Evolutionary conservation across 1,140 invertebrate genomes (phyloP), one percentile per base, ranked within the genome.

Genomic region (Pectinophora gossypiella): DNA sequence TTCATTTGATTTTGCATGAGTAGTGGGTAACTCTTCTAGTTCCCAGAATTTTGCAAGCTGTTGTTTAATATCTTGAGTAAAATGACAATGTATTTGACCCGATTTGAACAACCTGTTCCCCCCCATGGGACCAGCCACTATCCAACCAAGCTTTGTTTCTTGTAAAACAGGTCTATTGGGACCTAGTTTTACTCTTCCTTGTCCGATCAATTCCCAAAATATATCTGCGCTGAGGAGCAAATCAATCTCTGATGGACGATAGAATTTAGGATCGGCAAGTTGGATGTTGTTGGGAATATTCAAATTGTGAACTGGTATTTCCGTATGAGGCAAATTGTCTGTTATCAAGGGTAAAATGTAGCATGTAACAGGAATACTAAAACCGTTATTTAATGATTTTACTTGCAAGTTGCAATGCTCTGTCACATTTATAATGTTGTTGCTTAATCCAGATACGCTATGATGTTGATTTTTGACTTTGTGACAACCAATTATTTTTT

Each of bases 191-290:
- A 44, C 27, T 45, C 35, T 44, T 18, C 35, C 13, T 6, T 12
- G 12, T 1, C 19, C 21, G 15, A 52, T 15, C n/a, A 52, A 10
- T 2, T 52, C 50, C 40, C 19, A 52, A 20, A 52, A 52, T 18
- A 44, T 12, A 5, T 52, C 50, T 2, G 50, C 40, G 5, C 42
- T 42, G 1, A 52, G 1, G 3, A 45, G 9, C n/a, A 52, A 20
- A 35, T 52, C 50, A 15, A 52, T 23, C 0, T 35, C n/a, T 44
- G 40, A 19, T 10, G 50, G 50, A 21, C 16, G 3, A 23, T 22
- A 36, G 18, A 52, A 52, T n/a, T 13, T 19, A 22, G 42, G 50
- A 36, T 52, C 50, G 2, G 50, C 50, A 21, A 52, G 16, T 9
- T 52, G 23, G 19, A 48, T 36, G 15, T 48, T 35, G 2, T 19